phyloP scores from a whole-genome alignment of 1,140 invertebrate genomes.

The Neodiprion lecontei region DNA sequence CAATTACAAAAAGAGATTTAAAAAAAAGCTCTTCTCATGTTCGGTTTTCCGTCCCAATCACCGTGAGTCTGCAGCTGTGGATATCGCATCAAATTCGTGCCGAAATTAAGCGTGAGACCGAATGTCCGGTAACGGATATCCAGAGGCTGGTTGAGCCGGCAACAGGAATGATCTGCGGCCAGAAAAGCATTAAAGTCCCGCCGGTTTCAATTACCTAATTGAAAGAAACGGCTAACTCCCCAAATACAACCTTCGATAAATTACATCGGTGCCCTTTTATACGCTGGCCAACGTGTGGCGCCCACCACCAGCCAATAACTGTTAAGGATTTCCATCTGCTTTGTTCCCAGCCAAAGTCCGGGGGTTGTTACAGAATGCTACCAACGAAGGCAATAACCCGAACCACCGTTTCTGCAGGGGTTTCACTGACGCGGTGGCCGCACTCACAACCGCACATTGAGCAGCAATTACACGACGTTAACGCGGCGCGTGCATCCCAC shows the following conservation, averaged over 20 bases:
- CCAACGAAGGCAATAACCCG: slow-evolving; percentile 43
- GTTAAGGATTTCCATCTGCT: slow-evolving; percentile 51
- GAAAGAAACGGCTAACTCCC: slow-evolving; percentile 37
- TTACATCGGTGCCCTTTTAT: slow-evolving; percentile 21
- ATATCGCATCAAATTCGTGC: too few relatives aligned
- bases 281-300: neutral
- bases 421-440: slow-evolving; percentile 29
- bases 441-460: slow-evolving; percentile 23
- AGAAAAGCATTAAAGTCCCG: slow-evolving; percentile 19
- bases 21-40: too few relatives aligned
- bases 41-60: too few relatives aligned
- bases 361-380: slow-evolving; percentile 22
- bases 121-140: neutral
- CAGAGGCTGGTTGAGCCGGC: neutral
- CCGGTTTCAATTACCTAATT: slow-evolving; percentile 54
- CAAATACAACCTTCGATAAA: slow-evolving; percentile 41
- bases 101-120: neutral
- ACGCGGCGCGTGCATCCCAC: slow-evolving; percentile 24
- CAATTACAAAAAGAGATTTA: too few relatives aligned
- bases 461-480: slow-evolving; percentile 34
- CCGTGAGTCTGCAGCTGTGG: too few relatives aligned
- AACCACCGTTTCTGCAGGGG: neutral
- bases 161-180: neutral
- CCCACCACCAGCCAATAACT: slow-evolving; percentile 41
- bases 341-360: slow-evolving; percentile 33